Evolutionary conservation across 1,140 invertebrate species (phyloP).

Genomic region (Zaprionus nigranus): DNA sequence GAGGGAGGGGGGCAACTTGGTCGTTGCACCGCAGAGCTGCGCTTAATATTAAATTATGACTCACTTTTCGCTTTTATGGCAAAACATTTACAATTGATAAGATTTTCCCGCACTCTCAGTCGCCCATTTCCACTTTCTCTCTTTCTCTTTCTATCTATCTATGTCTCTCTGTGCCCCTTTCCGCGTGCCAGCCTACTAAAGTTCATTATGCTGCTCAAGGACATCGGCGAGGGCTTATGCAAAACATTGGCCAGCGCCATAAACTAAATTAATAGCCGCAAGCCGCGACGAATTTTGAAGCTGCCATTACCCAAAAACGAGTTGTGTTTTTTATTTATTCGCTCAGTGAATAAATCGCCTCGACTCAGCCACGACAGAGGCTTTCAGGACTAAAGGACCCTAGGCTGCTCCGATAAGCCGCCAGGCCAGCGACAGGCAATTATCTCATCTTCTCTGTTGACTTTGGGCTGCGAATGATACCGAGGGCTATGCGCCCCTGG

Average conservation of each 20-base stretch:
- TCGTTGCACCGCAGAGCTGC: conserved; percentile 11
- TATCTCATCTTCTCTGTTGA: conserved; percentile 28
- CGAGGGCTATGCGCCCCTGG: neutral
- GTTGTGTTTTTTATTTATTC: conserved; percentile 37
- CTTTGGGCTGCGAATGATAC: conserved; percentile 21
- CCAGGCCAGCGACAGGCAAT: conserved; percentile 21
- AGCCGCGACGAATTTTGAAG: conserved; percentile 43
- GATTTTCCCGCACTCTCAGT: conserved; percentile 23
- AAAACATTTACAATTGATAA: conserved; percentile 49
- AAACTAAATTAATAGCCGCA: conserved; percentile 59
- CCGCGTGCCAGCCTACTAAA: conserved; percentile 13
- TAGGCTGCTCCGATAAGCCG: conserved; percentile 21
- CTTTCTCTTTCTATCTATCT: neutral
- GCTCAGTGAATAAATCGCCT: conserved; percentile 37
- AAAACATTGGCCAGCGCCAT: conserved; percentile 44
- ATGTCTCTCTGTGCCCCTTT: neutral
- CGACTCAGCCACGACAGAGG: too few species aligned
- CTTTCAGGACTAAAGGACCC: neutral
- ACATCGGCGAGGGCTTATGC: conserved; percentile 40
- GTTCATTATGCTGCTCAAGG: conserved; percentile 58
- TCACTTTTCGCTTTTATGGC: conserved; percentile 50
- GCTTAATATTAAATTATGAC: conserved; percentile 55
- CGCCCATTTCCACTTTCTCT: neutral
- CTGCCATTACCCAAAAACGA: conserved; percentile 44
- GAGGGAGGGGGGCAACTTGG: neutral